phyloP scores from a whole-genome alignment of 2,113 vertebrate species.

The Stictonetta naevosa region DNA sequence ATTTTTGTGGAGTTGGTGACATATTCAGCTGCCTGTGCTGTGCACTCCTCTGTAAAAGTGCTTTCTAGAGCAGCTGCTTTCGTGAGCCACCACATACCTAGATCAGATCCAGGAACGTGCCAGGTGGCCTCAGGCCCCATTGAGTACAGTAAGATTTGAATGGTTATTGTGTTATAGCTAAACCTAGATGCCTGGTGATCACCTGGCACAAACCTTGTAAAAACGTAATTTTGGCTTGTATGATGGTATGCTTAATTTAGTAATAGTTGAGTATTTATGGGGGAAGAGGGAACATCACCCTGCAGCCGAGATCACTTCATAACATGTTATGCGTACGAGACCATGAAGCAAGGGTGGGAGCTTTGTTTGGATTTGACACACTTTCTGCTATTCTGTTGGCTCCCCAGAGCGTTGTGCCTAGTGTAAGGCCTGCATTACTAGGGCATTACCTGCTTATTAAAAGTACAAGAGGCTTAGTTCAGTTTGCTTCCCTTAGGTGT shows the following conservation, averaged over 20 bases:
- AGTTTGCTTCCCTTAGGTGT: neutral
- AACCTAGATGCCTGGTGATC: neutral
- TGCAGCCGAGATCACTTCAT: rapidly evolving
- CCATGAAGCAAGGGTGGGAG: neutral
- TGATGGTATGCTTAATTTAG: neutral
- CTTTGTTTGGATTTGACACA: neutral
- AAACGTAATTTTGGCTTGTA: neutral
- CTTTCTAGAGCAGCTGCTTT: neutral
- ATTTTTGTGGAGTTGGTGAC: neutral
- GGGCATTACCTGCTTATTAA: neutral
- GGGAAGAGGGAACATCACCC: neutral
- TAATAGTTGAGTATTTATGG: neutral
- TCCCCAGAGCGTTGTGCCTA: neutral
- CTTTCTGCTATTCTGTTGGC: neutral
- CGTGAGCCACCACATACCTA: rapidly evolving
- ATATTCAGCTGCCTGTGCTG: neutral
- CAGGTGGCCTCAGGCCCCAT: neutral
- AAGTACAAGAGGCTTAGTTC: neutral
- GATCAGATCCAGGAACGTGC: neutral
- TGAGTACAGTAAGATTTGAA: neutral
- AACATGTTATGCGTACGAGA: neutral
- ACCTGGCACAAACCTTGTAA: neutral
- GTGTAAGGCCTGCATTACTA: neutral
- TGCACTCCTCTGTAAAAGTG: neutral
- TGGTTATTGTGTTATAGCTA: neutral